phyloP scores from a whole-genome alignment of 2,797 vertebrate genomes.

The Lophius americanus region DNA sequence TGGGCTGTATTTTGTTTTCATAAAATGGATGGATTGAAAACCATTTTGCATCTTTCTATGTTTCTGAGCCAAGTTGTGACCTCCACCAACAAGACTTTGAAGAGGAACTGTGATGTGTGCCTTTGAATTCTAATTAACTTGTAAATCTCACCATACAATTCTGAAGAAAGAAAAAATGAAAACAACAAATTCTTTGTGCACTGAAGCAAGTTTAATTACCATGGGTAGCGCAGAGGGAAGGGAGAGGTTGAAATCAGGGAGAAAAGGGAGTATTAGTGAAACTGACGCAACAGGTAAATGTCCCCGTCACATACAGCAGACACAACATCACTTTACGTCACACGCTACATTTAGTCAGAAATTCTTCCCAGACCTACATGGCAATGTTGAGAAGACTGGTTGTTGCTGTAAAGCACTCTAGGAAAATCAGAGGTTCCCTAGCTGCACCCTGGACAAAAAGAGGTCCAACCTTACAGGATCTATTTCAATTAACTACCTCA shows the following conservation, averaged over 20 bases:
- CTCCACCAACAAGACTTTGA: too few relatives aligned
- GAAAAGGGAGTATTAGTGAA: conserved; percentile 44
- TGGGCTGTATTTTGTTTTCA: conserved; percentile 35
- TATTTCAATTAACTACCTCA: conserved; percentile 43
- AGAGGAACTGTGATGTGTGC: too few relatives aligned
- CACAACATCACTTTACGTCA: conserved; percentile 85
- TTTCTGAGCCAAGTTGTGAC: too few relatives aligned
- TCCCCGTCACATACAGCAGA: conserved; percentile 65
- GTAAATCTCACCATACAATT: too few relatives aligned
- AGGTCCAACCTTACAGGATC: conserved; percentile 60
- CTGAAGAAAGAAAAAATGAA: conserved; percentile 8
- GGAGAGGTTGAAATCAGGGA: conserved; percentile 57
- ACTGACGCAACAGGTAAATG: conserved; percentile 58
- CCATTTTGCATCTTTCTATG: neutral
- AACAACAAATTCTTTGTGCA: conserved; percentile 55
- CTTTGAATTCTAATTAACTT: too few relatives aligned
- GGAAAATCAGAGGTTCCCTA: conserved; percentile 84
- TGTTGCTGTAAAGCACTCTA: conserved; percentile 87
- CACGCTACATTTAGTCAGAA: conserved; percentile 86
- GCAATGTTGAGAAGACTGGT: conserved; percentile 86
- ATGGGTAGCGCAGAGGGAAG: conserved; percentile 87
- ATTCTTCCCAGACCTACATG: conserved; percentile 87
- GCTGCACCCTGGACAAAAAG: conserved; percentile 87
- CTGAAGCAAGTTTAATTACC: conserved; percentile 84
- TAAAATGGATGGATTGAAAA: conserved; percentile 46